Conservation (phyloP, 2,113 vertebrate species). For the Dicentrarchus labrax region DNA sequence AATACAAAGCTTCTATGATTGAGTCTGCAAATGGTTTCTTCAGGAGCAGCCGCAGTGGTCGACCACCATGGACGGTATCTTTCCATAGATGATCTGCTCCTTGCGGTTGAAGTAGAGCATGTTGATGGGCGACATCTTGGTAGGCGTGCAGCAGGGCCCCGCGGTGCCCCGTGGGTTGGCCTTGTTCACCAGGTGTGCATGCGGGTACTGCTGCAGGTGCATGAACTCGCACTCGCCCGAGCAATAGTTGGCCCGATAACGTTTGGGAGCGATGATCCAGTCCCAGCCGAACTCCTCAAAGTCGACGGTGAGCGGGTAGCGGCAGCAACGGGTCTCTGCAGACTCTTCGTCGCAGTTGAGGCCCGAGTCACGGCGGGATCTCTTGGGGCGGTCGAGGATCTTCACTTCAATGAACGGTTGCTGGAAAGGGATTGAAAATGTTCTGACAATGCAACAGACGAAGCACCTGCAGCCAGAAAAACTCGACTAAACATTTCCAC, state of each 20-base stretch:
- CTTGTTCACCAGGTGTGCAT: conserved; percentile 97
- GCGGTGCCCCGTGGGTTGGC: conserved; percentile 94
- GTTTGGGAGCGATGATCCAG: conserved; percentile 98
- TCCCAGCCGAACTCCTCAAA: conserved; percentile 99
- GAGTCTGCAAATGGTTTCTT: conserved; percentile 48
- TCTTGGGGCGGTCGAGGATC: conserved; percentile 92
- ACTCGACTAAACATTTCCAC: not conserved
- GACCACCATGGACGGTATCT: conserved; percentile 98
- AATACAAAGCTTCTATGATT: not conserved
- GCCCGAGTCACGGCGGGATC: conserved; percentile 92
- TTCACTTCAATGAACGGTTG: conserved; percentile 98
- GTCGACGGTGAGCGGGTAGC: conserved; percentile 96
- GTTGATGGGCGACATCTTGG: conserved; percentile 99
- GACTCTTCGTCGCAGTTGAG: conserved; percentile 97
- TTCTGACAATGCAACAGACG: not conserved
- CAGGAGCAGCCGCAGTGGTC: conserved; percentile 98
- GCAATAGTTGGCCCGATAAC: conserved; percentile 98
- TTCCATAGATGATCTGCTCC: conserved; percentile 98
- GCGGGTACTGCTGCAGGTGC: conserved; percentile 97
- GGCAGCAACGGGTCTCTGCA: conserved; percentile 93
- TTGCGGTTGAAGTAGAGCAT: conserved; percentile 99
- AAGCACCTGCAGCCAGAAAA: not conserved
- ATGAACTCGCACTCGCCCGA: conserved; percentile 97
- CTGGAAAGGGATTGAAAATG: conserved; percentile 77
- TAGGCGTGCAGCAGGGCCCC: conserved; percentile 97